Conservation (phyloP, 1,140 invertebrate genomes). For the Potamilus streckersoni region DNA sequence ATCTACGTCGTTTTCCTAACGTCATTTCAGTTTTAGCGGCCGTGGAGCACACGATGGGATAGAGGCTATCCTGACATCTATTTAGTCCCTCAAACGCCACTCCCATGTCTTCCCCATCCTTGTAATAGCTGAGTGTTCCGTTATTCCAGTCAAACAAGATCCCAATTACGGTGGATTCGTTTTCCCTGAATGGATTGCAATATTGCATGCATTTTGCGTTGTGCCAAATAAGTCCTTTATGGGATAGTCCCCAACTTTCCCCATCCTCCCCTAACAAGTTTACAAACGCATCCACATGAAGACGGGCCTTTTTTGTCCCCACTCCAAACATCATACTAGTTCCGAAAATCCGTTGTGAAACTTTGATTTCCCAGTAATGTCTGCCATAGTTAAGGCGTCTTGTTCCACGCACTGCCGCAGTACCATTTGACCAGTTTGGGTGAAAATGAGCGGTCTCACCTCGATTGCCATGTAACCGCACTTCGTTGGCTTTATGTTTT, state of each 20-base stretch:
- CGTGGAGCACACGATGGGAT: conserved; percentile 79
- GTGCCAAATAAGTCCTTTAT: conserved; percentile 81
- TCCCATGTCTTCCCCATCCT: conserved; percentile 77
- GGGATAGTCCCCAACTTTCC: conserved; percentile 80
- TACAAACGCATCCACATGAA: conserved; percentile 77
- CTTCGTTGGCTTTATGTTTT: conserved; percentile 75
- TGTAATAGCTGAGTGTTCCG: conserved; percentile 80
- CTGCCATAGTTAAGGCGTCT: conserved; percentile 74
- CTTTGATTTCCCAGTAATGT: conserved; percentile 79
- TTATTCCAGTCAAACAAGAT: conserved; percentile 76
- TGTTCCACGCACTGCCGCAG: conserved; percentile 77
- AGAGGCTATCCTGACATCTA: conserved; percentile 72
- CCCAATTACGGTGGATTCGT: conserved; percentile 77
- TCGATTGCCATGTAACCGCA: conserved; percentile 72
- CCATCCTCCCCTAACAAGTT: conserved; percentile 80
- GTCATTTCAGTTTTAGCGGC: conserved; percentile 83
- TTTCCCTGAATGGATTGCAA: conserved; percentile 79
- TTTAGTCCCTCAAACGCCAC: conserved; percentile 71
- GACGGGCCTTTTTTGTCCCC: conserved; percentile 74
- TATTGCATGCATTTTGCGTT: conserved; percentile 73
- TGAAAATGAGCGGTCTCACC: conserved; percentile 73
- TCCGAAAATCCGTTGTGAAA: conserved; percentile 78
- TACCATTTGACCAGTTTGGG: conserved; percentile 82
- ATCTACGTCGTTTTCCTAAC: conserved; percentile 71
- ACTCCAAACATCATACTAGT: conserved; percentile 85